These are phyloP conservation scores for Drosophila watanabei DNA, from an alignment of 1,140 invertebrate species.

Conservation along the genomic window DNA sequence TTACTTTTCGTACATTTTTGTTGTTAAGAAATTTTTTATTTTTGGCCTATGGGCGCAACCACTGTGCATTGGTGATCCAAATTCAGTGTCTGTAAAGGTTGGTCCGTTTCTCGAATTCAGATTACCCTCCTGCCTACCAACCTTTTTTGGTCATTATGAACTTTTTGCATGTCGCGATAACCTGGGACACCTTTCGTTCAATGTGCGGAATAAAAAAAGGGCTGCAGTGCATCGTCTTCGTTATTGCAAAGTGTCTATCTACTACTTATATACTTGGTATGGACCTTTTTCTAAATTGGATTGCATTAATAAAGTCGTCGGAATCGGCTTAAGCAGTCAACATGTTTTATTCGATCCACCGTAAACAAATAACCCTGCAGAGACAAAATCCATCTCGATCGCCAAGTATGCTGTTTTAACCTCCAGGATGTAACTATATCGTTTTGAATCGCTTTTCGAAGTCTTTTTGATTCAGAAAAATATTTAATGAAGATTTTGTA, in stretches of 20 bases:
- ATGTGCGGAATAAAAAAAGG: not conserved
- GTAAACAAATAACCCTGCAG: not conserved
- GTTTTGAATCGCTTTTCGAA: no score
- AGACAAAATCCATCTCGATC: not conserved
- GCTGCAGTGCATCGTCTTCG: not conserved
- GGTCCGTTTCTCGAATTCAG: not conserved
- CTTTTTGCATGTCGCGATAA: not conserved
- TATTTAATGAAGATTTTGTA: not conserved
- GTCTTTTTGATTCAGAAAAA: not conserved
- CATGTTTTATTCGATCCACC: no score
- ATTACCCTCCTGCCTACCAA: not conserved
- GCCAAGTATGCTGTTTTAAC: no score
- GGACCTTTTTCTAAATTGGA: not conserved
- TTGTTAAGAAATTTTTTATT: no score
- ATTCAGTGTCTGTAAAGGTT: not conserved
- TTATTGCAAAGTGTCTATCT: not conserved
- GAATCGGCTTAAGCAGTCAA: not conserved
- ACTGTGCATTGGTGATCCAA: not conserved
- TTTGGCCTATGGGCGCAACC: no score
- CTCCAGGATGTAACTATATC: no score
- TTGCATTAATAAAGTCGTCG: not conserved
- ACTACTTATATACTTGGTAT: not conserved
- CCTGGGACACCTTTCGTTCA: not conserved
- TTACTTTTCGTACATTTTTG: no score
- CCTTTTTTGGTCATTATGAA: not conserved